A percentile compares a stretch with the other conserved stretches of the same genome.
These are phyloP conservation scores for Anastrepha obliqua DNA, from an alignment of 1,140 invertebrate species.

Conservation along the genomic window DNA sequence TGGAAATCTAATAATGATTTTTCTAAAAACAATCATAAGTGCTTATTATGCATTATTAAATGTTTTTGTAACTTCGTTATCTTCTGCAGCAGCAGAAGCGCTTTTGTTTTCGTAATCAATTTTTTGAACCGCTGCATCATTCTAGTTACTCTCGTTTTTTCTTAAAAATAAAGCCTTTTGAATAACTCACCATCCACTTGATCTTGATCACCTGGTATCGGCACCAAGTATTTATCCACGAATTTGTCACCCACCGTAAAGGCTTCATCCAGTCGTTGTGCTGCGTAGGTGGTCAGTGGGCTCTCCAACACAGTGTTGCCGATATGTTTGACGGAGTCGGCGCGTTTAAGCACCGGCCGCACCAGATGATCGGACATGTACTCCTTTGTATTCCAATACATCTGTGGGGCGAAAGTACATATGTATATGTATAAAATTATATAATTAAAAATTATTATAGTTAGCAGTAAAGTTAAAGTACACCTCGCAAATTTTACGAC, in stretches of 20 bases:
- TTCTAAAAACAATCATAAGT: background rate
- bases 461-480: no score
- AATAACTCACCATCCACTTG: conserved; percentile 76
- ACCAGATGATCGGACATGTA: conserved; percentile 82
- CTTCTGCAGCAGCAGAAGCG: background rate
- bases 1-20: background rate
- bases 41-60: background rate
- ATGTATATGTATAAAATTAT: no score
- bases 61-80: background rate
- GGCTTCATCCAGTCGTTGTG: conserved; percentile 81
- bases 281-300: conserved; percentile 82
- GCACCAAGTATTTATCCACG: conserved; percentile 84
- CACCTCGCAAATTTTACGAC: no score
- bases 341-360: conserved; percentile 81
- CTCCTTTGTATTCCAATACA: conserved; percentile 85
- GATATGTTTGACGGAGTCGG: conserved; percentile 85
- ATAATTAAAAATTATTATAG: no score
- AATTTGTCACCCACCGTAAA: conserved; percentile 85
- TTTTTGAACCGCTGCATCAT: background rate
- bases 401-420: conserved; percentile 75
- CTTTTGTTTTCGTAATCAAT: background rate
- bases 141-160: background rate
- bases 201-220: conserved; percentile 79
- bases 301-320: conserved; percentile 80
- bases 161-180: background rate